Percentiles rank a stretch among this genome's conserved stretches.
phyloP scores from a whole-genome alignment of 2,888 invertebrate species.

The Apotomis betuletana region DNA sequence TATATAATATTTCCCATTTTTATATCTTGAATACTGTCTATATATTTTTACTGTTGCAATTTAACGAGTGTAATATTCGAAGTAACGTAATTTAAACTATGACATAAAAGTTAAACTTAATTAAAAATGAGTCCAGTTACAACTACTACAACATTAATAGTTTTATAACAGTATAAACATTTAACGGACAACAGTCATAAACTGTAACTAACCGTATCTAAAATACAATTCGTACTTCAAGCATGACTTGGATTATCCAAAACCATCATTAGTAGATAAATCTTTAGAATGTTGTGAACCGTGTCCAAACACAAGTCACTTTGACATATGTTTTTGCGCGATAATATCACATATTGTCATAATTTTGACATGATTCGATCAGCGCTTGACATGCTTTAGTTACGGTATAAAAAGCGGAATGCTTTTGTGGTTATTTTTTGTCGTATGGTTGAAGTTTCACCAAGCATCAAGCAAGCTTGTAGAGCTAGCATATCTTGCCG shows the following conservation, averaged over 20 bases:
- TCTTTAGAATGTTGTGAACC: conserved; percentile 15
- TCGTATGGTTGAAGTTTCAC: no score
- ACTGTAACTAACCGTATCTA: neutral
- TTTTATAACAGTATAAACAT: no score
- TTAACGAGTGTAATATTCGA: no score
- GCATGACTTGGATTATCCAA: neutral
- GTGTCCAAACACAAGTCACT: conserved; percentile 37
- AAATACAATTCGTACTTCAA: neutral
- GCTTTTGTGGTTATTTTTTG: neutral
- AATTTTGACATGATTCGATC: conserved; percentile 40
- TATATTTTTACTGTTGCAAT: no score
- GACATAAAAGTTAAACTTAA: no score
- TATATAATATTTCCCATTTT: no score
- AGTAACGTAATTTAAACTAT: no score
- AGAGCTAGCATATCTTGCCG: no score
- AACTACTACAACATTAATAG: no score
- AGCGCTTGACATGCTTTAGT: conserved; percentile 44
- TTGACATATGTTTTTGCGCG: conserved; percentile 36
- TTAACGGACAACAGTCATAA: no score
- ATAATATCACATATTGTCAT: conserved; percentile 41
- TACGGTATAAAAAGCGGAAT: conserved; percentile 42
- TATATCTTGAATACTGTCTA: no score
- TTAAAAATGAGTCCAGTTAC: no score
- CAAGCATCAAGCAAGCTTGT: neutral
- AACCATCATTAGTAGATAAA: neutral